Evolutionary conservation across 2,888 invertebrate genomes (phyloP), one percentile per base, ranked within the genome.

Genomic region (Drosophila hamatofila): DNA sequence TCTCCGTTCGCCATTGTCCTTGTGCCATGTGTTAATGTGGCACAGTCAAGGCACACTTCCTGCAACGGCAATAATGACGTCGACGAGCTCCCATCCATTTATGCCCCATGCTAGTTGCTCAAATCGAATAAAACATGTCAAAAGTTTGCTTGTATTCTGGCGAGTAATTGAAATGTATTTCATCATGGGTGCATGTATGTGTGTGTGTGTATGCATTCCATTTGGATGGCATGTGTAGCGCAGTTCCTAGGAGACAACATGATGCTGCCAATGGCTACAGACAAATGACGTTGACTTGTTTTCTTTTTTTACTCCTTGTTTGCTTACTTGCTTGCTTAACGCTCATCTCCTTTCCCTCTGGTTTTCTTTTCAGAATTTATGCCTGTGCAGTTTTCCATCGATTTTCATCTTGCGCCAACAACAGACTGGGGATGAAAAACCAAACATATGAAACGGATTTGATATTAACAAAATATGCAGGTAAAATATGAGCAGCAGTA

Each of bases 341-440:
- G 49, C 46, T 74, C 65, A 54, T 56, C 52, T 69, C 66, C 61
- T 44, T 44, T 44, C 33, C 23, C 39, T 61, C 7, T 33, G 21
- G 42, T 44, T 48, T 49, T 65, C 44, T 65, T 72, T 90, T 91
- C 86, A 91, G 91, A 91, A 87, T 80, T 71, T 73, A 81, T 78
- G 76, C 75, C 80, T 79, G 69, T 83, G 84, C 88, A 78, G 86
- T 79, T 91, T 87, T 85, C 78, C 80, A 92, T 83, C 90, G 85
- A 90, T 89, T 83, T 86, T 86, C 78, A 86, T 82, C 78, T 78
- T 77, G 81, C 84, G 75, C 75, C 81, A 79, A 83, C 79, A 89
- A 91, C 83, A 90, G 91, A 91, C 90, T 92, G 92, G 92, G 92
- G 91, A 92, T 92, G 92, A 92, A 89, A 92, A 86, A 83, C 90